Base-by-base conservation (phyloP, 35 echinoderm and acorn worm species). In the Apostichopus parvimensis region DNA sequence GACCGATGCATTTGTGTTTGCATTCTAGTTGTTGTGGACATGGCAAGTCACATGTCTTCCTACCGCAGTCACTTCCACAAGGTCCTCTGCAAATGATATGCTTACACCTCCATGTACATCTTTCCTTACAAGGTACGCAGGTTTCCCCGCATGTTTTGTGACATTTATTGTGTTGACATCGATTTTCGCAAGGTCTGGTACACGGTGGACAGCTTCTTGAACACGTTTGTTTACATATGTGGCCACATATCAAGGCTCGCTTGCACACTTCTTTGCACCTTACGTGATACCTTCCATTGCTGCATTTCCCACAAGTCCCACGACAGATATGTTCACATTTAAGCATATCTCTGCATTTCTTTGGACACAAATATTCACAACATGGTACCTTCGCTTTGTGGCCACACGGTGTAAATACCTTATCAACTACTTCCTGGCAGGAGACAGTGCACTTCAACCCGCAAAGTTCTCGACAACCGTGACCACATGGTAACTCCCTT, bases 81-180 rank as follows among this genome's bases (percentile, higher is more conserved):
- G 70, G 18, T 1, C 14, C 12, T 10, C 34, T 79, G 76, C 89
- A 91, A 57, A 6, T 61, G 13, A 25, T 7, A 79, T 91, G 93
- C 9, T 18, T 54, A 81, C 95, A 95, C 55, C 62, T 73, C 92
- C 95, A 93, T 4, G 53, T 4, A 60, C 95, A 95, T 22, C 7
- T 14, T 55, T 95, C 95, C 53, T 53, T 87, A 68, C 95, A 95
- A 4, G 92, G 88, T 79, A 88, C 55, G 75, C 95, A 95, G 1
- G 8, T 80, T 77, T 95, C 95, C 70, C 95, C 95, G 73, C 95
- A 95, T 9, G 73, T 23, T 26, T 93, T 95, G 24, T 26, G 57
- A 53, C 95, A 95, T 70, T 79, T 77, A 81, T 92, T 95, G 56
- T 95, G 95, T 57, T 87, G 22, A 73, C 95, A 95, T 64, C 92